Evolutionary conservation across 2,888 invertebrate species (phyloP), one percentile per base, ranked within the genome.

Genomic region (Lasioglossum oenotherae): DNA sequence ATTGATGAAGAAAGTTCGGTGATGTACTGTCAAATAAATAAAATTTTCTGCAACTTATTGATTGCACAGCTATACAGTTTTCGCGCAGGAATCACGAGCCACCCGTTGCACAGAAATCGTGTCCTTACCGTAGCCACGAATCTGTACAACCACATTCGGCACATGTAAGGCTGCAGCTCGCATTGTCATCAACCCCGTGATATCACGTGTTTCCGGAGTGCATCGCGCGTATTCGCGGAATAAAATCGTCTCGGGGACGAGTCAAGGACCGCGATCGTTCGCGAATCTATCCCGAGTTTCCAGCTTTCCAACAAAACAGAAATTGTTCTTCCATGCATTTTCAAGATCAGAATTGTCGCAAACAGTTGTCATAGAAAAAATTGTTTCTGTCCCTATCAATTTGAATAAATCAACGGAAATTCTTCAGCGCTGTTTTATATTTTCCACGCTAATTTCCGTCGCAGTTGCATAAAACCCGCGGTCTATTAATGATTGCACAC

Each of bases 101-200:
- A 82, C 81, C 77, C 82, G 69, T 83, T 78, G 41, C n/a, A 75
- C 4, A 23, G 6, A 60, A 81, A 84, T 49, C 27, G 35, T 31
- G 35, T 67, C 57, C 73, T n/a, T 23, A 44, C 57, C 84, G n/a
- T 27, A 84, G 60, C 69, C 78, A 53, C 49, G 80, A 80, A 86
- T 79, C 78, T 78, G 79, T 81, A 85, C 85, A 79, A 81, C 74
- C 81, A 89, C 88, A 88, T 87, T 84, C 84, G 19, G 86, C 88
- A 86, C 86, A 86, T 89, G 75, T 91, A 91, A 81, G 91, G 91
- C 82, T 93, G 88, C 92, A 71, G 73, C 87, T 82, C 64, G 91
- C 87, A 91, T 91, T 89, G 86, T 89, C 84, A 93, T 92, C 91
- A 89, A 91, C 89, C 90, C 92, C 92, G 91, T 91, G 91, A 92